Percentiles rank a stretch among this genome's conserved stretches.
Evolutionary conservation across 2,797 vertebrate genomes (phyloP).

Genomic region (Antennarius maculatus): DNA sequence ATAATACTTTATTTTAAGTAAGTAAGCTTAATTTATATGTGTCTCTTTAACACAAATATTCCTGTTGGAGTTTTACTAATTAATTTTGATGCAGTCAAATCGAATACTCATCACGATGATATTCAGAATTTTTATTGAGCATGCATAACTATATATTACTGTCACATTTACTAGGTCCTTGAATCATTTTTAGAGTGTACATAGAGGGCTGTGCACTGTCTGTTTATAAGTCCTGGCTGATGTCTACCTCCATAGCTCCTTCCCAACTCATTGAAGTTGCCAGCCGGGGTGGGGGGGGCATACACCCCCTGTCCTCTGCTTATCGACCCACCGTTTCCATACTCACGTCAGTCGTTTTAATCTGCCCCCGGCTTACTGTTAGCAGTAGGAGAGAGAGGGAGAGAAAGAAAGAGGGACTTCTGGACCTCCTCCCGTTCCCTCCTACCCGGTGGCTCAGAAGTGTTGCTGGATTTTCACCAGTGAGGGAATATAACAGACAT

Average conservation of each 20-base stretch:
- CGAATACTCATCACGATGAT: too few species aligned
- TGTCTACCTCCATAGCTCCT: constrained; percentile 10
- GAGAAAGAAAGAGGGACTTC: constrained; percentile 26
- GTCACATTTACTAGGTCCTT: too few species aligned
- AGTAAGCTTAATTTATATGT: too few species aligned
- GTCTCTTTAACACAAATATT: too few species aligned
- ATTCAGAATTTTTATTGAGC: too few species aligned
- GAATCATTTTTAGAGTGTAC: too few species aligned
- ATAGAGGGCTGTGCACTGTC: constrained; percentile 2
- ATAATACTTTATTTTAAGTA: too few species aligned
- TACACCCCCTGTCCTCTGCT: constrained; percentile 7
- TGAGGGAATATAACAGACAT: constrained; percentile 36
- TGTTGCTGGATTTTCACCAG: constrained; percentile 49
- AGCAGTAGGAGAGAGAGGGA: constrained; percentile 35
- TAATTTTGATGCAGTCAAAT: too few species aligned
- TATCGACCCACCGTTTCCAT: constrained; percentile 65
- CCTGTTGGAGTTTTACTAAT: too few species aligned
- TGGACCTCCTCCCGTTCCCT: constrained; percentile 43
- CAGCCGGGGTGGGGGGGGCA: not conserved
- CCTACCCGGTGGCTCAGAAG: constrained; percentile 38
- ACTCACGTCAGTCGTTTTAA: constrained; percentile 46
- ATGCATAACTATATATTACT: too few species aligned
- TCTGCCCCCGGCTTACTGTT: constrained; percentile 47
- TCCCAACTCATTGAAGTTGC: constrained; percentile 17
- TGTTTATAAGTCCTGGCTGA: constrained; percentile 15